phyloP scores from a whole-genome alignment of 1,140 invertebrate genomes.

The Augochlora pura region DNA sequence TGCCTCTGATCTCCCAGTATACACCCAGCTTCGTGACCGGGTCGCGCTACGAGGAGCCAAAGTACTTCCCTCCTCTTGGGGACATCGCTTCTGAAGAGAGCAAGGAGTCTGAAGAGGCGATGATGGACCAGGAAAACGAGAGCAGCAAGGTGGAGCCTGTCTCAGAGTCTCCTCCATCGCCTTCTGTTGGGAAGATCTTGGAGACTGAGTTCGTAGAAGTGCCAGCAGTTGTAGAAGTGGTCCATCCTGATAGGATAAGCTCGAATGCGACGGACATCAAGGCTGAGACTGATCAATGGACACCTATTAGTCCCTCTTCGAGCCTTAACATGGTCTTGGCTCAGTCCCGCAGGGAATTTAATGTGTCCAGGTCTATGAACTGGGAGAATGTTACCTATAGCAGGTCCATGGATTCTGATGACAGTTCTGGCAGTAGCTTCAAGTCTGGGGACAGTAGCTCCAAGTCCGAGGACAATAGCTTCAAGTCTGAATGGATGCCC shows the following conservation, averaged over 20 bases:
- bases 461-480: slow-evolving; percentile 40
- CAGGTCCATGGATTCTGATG: slow-evolving; percentile 5
- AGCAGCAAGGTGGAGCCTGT: neutral
- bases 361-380: slow-evolving; percentile 57
- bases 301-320: slow-evolving; percentile 49
- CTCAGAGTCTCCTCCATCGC: neutral
- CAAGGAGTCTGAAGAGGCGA: neutral
- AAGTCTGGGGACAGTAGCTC: slow-evolving; percentile 50
- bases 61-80: slow-evolving; percentile 76
- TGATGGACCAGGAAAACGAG: neutral
- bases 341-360: slow-evolving; percentile 31
- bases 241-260: neutral
- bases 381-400: slow-evolving; percentile 39
- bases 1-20: slow-evolving; percentile 88
- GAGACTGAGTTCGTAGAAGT: neutral
- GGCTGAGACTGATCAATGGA: slow-evolving; percentile 54
- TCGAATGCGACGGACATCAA: neutral
- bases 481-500: slow-evolving; percentile 70
- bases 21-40: slow-evolving; percentile 82
- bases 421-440: slow-evolving; percentile 4
- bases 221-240: neutral
- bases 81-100: slow-evolving; percentile 18
- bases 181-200: no score
- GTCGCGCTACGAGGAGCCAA: slow-evolving; percentile 68
- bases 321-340: neutral